A percentile compares a stretch with the other conserved stretches of the same genome.
These are phyloP conservation scores for Lepetodrilus schrolli DNA, from an alignment of 2,888 invertebrate species.

Conservation along the genomic window DNA sequence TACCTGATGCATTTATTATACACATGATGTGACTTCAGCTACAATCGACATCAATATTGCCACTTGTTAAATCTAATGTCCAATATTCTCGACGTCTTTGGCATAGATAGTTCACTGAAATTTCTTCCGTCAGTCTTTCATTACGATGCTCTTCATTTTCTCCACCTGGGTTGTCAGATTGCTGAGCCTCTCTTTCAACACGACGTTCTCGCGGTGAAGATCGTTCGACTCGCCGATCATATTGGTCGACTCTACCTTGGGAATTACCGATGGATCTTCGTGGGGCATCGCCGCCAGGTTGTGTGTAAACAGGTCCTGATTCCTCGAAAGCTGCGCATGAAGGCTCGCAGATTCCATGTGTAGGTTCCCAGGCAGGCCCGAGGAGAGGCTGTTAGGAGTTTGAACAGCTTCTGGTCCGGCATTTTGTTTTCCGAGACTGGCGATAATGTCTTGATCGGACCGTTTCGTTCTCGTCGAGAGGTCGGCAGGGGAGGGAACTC, in stretches of 20 bases:
- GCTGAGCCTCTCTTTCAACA: conserved; percentile 45
- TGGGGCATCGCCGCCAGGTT: background rate
- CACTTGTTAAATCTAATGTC: no score
- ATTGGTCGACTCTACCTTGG: background rate
- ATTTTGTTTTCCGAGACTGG: conserved; percentile 9
- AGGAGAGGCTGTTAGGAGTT: conserved; percentile 23
- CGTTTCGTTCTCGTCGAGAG: conserved; percentile 24
- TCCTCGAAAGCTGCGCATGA: conserved; percentile 17
- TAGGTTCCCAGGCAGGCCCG: background rate
- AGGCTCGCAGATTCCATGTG: conserved; percentile 23
- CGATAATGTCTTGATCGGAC: conserved; percentile 19
- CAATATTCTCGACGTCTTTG: no score
- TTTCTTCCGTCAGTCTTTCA: conserved; percentile 37
- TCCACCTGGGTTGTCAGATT: conserved; percentile 47
- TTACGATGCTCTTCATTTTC: conserved; percentile 43
- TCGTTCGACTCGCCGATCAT: background rate
- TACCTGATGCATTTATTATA: no score
- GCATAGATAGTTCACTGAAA: no score
- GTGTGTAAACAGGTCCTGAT: conserved; percentile 24
- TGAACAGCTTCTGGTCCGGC: conserved; percentile 31
- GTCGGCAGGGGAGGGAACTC: conserved; percentile 21
- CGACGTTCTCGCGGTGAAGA: conserved; percentile 40
- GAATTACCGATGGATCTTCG: background rate
- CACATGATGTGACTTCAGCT: no score
- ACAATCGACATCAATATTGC: no score